Base-by-base conservation (phyloP, 2,113 vertebrate species). In the Tenrec ecaudatus region DNA sequence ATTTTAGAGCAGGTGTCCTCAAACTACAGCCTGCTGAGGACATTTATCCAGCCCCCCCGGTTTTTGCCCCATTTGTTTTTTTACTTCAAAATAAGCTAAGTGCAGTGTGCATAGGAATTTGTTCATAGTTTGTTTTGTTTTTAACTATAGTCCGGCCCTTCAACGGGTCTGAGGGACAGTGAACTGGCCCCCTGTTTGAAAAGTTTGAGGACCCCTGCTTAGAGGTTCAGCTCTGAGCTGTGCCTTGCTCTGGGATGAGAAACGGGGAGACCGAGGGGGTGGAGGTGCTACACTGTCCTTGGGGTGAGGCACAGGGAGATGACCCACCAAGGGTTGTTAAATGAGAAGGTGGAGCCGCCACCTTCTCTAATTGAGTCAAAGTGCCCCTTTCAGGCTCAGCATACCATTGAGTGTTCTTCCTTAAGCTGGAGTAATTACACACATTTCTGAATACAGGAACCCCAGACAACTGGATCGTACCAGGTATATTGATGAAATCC, bases 401-500 rank as follows among this genome's bases (percentile, higher is more conserved):
- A 31, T 33, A 17, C 43, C 80, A 36, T 64, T 58, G 16, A 53
- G 29, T 9, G 3, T 86, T 88, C 38, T 23, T 40, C 25, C 25
- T 47, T 78, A 78, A n/a, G 87, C n/a, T 29, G 73, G 43, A 58
- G 19, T 53, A 19, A 60, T 85, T 29, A 69, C 15, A 79, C 15
- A 33, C 12, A 36, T 33, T 85, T 6, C 33, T 16, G 6, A 82
- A 71, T 10, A 69, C 0, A 84, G 84, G 69, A 29, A 57, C 62
- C 75, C 66, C 60, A 81, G 20, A 76, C 36, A 23, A 6, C 47
- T 29, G 27, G 27, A 53, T 66, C 58, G 0, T 98, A 98, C 98
- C 98, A 96, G 98, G 98, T 68, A 98, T 98, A 58, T 93, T 82
- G 78, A 12, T 81, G 2, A 22, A 93, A 2, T 8, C 90, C 89